Evolutionary conservation across 2,888 invertebrate species (phyloP), one percentile per base, ranked within the genome.

Genomic region (Rhabditophanes sp.): DNA sequence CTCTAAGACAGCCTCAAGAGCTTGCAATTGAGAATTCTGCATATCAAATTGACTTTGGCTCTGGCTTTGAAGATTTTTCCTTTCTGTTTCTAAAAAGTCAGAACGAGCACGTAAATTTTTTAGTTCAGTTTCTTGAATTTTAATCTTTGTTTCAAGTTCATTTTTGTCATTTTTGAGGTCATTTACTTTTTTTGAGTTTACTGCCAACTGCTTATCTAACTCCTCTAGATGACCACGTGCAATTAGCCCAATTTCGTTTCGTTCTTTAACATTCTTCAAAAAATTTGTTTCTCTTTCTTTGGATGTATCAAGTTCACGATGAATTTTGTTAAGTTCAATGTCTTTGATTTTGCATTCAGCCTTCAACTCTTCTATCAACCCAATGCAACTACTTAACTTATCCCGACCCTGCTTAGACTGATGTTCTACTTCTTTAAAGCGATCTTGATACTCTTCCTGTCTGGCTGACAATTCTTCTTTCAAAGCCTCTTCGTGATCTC

Each of bases 361-460:
- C 33, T 64, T 59, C 17, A 64, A 39, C 0, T 48, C 50, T 4
- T 46, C 35, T n/a, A 64, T 55, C 27, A 65, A 64, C 14, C 49
- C 45, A 30, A 51, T 56, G 33, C 63, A 64, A 12, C 44, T 44
- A 4, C 41, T 30, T 33, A 64, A 29, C 19, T 64, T 64, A 29
- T 64, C 61, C 17, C 54, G 41, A 31, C 49, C 50, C 24, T 51
- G 35, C 33, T 52, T 48, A 1, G 60, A 50, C 18, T 64, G 59
- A 12, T 48, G 49, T 25, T 64, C 57, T 22, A 64, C 33, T 28
- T 62, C 64, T 32, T 63, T 52, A 15, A 64, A 47, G 2, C 62
- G 49, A 30, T 64, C 64, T 19, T 53, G 53, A 34, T 63, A 64
- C 29, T 64, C 64, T 27, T 65, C 65, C 43, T 64, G 64, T 33